Conservation (phyloP, 2,113 vertebrate genomes). For the Mystacornis crossleyi region DNA sequence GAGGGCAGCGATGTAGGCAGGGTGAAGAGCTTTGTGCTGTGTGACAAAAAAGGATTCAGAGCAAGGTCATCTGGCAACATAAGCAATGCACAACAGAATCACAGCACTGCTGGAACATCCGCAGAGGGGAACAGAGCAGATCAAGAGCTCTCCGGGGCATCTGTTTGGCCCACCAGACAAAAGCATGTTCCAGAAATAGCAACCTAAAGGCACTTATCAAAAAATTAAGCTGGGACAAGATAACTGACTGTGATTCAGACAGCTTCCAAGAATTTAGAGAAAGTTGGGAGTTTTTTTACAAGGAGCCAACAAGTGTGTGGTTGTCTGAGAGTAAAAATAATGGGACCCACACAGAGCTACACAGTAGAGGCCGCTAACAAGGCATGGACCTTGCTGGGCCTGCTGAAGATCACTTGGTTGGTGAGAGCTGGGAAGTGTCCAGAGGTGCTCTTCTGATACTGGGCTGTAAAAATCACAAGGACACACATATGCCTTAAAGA, state of each 20-base stretch:
- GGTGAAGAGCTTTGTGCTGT: not conserved
- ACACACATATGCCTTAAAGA: not conserved
- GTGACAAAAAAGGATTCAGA: not conserved
- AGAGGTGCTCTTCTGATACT: not conserved
- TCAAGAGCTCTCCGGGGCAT: not conserved
- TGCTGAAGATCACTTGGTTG: not conserved
- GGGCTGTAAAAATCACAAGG: not conserved
- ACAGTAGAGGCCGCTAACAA: not conserved
- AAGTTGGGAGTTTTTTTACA: not conserved
- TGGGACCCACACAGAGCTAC: fast-evolving
- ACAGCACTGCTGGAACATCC: not conserved
- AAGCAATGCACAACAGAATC: not conserved
- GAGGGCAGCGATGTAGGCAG: fast-evolving
- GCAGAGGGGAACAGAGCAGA: not conserved
- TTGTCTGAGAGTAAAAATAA: not conserved
- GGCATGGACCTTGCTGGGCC: not conserved
- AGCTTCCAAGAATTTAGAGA: not conserved
- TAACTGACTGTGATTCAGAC: not conserved
- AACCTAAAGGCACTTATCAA: not conserved
- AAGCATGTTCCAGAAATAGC: not conserved
- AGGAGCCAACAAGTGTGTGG: not conserved
- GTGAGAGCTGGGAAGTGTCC: not conserved
- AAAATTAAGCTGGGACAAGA: not conserved
- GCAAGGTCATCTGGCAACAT: not conserved
- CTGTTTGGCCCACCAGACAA: not conserved